phyloP scores from a whole-genome alignment of 1,140 invertebrate genomes.

The Drosophila suzukii region DNA sequence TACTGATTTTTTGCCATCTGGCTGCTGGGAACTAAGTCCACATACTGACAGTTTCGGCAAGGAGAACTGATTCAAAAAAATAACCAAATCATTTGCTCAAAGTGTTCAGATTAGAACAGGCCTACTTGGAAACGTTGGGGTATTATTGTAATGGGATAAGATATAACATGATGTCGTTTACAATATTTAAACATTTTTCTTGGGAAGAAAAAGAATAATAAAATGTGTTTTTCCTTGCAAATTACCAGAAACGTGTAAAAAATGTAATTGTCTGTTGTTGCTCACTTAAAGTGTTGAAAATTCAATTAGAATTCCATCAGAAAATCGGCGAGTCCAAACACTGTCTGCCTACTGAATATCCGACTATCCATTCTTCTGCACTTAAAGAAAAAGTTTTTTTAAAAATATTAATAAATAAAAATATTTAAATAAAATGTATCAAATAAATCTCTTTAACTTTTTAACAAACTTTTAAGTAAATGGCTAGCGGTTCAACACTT shows the following conservation, averaged over 20 bases:
- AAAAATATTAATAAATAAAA: too few species aligned
- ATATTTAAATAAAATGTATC: too few species aligned
- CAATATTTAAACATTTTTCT: too few species aligned
- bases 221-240: too few species aligned
- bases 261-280: neutral
- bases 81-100: too few species aligned
- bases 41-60: conserved; percentile 22
- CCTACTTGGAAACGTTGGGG: neutral
- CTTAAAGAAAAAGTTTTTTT: neutral
- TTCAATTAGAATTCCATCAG: conserved; percentile 23
- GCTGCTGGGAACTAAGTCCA: neutral
- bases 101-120: fast-evolving
- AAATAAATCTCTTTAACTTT: too few species aligned
- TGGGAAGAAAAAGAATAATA: too few species aligned
- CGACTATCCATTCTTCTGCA: neutral
- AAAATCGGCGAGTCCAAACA: neutral
- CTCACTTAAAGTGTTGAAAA: conserved; percentile 12
- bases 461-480: too few species aligned
- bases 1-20: conserved; percentile 33
- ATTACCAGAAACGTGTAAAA: too few species aligned
- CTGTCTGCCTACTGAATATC: conserved; percentile 4
- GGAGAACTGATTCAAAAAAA: conserved; percentile 9
- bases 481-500: neutral
- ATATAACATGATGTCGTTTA: too few species aligned
- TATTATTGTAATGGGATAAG: neutral